Evolutionary conservation across 37 sponge, comb jelly and placozoan species (phyloP), one percentile per base, ranked within the genome.

Genomic region (Tethya wilhelma): DNA sequence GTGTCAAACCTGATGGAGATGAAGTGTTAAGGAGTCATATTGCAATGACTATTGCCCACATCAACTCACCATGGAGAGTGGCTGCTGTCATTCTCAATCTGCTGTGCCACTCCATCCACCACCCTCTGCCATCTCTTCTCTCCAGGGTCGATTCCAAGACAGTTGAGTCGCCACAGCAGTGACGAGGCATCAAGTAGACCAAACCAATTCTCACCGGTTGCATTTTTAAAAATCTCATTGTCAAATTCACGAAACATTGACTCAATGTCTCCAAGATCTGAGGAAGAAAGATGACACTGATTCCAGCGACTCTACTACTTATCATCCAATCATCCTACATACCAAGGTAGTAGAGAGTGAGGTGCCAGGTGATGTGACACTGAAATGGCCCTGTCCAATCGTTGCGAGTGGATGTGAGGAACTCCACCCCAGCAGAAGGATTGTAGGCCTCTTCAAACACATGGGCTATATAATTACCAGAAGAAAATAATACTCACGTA

Each of bases 141-240:
- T 38, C 84, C 89, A 36, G 69, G 60, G 38, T 89, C 84, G 33
- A 80, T 58, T 17, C 86, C 81, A 29, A 78, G 41, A 4, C 81
- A 46, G 4, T 88, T 55, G n/a, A 93, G 55, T 88, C 93, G 78
- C 93, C 93, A 93, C 37, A 93, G 82, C 71, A 93, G 71, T 30
- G 93, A 93, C 25, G 89, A 74, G 17, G 81, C 85, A 84, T 93
- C 93, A 28, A 93, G 49, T 6, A 93, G 81, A 28, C 73, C 80
- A 17, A 70, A 64, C 14, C 64, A 17, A 32, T 87, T 79, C 23
- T 79, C 84, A 31, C 81, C 32, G 0, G 44, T 38, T 8, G 72
- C 71, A 12, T 59, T 75, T 8, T 72, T 29, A 29, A 38, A 28
- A 29, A 92, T 11, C 8, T 80, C 63, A 25, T 42, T 70, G 41